Conservation (phyloP, 2,113 vertebrate species). For the Orcinus orca region DNA sequence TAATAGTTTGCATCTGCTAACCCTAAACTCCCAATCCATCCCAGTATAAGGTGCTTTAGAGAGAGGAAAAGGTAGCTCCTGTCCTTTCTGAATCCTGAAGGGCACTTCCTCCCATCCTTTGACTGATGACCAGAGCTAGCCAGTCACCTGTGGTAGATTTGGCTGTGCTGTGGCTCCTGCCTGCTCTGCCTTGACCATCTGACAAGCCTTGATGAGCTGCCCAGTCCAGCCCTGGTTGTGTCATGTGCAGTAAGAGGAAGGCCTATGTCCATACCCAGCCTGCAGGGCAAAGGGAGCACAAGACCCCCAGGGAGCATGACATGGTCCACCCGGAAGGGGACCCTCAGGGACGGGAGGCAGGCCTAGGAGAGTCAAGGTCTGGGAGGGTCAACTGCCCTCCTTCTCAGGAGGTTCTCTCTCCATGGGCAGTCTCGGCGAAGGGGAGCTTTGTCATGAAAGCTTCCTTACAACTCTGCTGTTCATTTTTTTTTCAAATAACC, state of each 20-base stretch:
- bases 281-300: too few species aligned
- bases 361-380: neutral
- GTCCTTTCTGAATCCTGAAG: neutral
- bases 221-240: neutral
- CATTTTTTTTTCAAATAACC: neutral
- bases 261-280: neutral
- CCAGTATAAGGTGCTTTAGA: neutral
- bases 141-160: neutral
- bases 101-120: neutral
- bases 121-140: neutral
- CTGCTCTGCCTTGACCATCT: neutral
- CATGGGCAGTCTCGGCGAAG: neutral
- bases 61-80: rapidly evolving
- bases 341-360: neutral
- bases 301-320: neutral
- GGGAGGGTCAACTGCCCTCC: neutral
- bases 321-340: neutral
- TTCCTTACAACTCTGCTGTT: neutral
- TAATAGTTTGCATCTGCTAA: neutral
- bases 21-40: neutral
- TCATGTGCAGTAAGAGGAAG: neutral
- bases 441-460: neutral
- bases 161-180: neutral
- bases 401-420: neutral
- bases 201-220: neutral